Evolutionary conservation across 1,140 invertebrate species (phyloP).

Genomic region (Capitella teleta): DNA sequence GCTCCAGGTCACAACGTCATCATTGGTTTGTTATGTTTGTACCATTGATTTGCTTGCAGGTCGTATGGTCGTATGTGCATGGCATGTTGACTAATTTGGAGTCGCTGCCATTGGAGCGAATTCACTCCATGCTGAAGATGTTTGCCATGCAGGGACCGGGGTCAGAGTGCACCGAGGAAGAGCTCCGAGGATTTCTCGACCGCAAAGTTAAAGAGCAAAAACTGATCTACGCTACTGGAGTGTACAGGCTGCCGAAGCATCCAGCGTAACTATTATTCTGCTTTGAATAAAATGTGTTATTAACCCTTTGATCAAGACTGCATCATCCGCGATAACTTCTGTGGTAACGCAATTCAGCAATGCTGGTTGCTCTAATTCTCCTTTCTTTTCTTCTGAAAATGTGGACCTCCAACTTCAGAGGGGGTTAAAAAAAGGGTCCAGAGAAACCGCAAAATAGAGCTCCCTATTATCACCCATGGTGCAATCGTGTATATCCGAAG

Average conservation of each 20-base stretch:
- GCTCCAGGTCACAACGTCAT: slow-evolving; percentile 51
- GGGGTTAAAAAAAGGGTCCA: no score
- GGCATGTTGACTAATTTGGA: slow-evolving; percentile 94
- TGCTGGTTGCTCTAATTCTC: no score
- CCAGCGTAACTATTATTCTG: no score
- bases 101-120: slow-evolving; percentile 79
- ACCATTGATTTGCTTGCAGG: slow-evolving; percentile 39
- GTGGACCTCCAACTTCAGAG: no score
- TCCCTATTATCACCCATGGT: no score
- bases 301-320: no score
- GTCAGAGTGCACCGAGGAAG: slow-evolving; percentile 75
- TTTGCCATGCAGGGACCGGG: slow-evolving; percentile 68
- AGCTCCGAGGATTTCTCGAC: slow-evolving; percentile 79
- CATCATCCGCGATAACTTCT: no score
- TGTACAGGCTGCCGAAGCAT: slow-evolving; percentile 60
- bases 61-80: slow-evolving; percentile 92
- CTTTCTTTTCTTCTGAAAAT: no score
- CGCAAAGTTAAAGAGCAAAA: slow-evolving; percentile 83
- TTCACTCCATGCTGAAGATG: slow-evolving; percentile 94
- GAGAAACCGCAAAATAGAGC: no score
- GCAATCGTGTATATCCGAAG: no score
- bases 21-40: not conserved
- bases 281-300: no score
- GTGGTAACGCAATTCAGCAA: no score
- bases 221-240: slow-evolving; percentile 67